Base-by-base conservation (phyloP, 1,140 invertebrate genomes). In the Calycopis cecrops region DNA sequence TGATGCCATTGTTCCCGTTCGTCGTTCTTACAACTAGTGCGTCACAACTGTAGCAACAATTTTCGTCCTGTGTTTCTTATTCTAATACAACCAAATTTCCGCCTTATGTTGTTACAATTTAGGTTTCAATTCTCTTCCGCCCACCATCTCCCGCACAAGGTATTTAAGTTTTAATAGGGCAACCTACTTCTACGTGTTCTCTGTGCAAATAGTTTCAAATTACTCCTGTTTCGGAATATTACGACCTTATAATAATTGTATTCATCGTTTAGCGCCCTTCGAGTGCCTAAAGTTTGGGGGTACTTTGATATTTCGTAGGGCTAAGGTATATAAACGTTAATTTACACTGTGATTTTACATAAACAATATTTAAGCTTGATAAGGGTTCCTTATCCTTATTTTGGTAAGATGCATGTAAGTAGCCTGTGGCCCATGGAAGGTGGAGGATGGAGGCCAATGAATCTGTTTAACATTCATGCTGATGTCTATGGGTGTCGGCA, bases 101-200 rank as follows among this genome's bases (percentile, higher is more conserved):
- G 40, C 17, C 21, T 6, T 52, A 14, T 9, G 1, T 1, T 11
- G 0, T 8, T 14, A 33, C 1, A 40, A n/a, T 2, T 3, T 14
- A 40, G 14, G 18, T n/a, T 42, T 34, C 18, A 9, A 33, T 18
- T 21, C 11, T 21, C 4, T 9, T 28, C 11, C n/a, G 6, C 6
- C 11, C 21, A 10, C 8, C 11, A 12, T 7, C 10, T 34, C 7
- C 28, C 14, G 7, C 28, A 28, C 18, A 14, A 52, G 18, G n/a
- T 33, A 40, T 28, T 34, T 33, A 52, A 52, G 51, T 37, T 52
- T 37, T 14, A 52, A 52, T 52, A 44, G 40, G 40, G 40, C 40
- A 44, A 16, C 40, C 40, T 44, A 16, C 40, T 44, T 14, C 14
- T 44, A 40, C 40, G 40, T 44, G 40, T 44, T 28, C 40, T 16